phyloP scores from a whole-genome alignment of 2,113 vertebrate genomes.

The Hippocampus zosterae region DNA sequence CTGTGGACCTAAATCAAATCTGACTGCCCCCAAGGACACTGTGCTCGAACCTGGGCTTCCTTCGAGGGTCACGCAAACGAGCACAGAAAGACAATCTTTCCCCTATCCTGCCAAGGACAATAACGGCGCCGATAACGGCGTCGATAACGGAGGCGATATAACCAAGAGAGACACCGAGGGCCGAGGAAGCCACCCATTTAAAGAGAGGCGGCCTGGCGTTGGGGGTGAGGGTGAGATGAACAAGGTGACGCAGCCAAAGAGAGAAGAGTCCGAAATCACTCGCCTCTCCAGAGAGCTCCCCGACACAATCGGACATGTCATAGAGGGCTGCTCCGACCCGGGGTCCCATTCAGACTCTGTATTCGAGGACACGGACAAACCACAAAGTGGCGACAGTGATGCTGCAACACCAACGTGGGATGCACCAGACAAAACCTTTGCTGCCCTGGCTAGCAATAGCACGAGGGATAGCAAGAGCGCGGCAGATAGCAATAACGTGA shows the following conservation, averaged over 20 bases:
- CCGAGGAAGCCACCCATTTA: constrained; percentile 37
- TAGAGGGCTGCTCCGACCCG: constrained; percentile 60
- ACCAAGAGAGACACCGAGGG: constrained; percentile 34
- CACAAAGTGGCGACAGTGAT: constrained; percentile 48
- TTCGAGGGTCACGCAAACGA: constrained; percentile 28
- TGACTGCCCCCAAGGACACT: constrained; percentile 37
- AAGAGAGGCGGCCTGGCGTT: constrained; percentile 72
- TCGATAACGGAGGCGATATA: constrained; percentile 41
- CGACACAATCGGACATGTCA: constrained; percentile 26
- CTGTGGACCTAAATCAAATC: constrained; percentile 43
- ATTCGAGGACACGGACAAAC: constrained; percentile 66
- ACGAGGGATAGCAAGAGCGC: constrained; percentile 32
- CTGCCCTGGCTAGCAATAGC: constrained; percentile 12
- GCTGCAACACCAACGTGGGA: constrained; percentile 48
- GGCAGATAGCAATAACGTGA: constrained; percentile 17
- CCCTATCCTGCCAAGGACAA: constrained; percentile 42
- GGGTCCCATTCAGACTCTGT: constrained; percentile 66
- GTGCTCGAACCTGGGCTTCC: constrained; percentile 27
- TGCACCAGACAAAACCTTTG: constrained; percentile 22
- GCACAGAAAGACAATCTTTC: constrained; percentile 38
- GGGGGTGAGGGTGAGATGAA: constrained; percentile 67
- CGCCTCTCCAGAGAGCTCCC: constrained; percentile 23
- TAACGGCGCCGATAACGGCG: constrained; percentile 32
- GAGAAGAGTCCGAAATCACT: constrained; percentile 37
- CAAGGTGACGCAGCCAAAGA: constrained; percentile 25